These are phyloP conservation scores for Chrysopilus asiliformis DNA, from an alignment of 2,888 invertebrate genomes.

Conservation along the genomic window DNA sequence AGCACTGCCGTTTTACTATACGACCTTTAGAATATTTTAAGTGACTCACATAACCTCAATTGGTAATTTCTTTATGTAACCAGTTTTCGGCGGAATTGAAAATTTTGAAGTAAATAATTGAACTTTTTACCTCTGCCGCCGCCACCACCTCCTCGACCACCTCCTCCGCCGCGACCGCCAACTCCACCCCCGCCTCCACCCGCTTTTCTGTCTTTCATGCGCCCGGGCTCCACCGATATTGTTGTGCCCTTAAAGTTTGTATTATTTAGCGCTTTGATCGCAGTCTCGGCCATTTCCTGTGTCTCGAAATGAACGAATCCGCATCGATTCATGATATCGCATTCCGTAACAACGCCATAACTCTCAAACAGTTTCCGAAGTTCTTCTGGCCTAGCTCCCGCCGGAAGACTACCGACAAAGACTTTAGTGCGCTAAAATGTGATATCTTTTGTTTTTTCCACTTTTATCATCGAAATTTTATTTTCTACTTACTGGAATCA, in stretches of 20 bases:
- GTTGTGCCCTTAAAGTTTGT: constrained; percentile 69
- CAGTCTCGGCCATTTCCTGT: constrained; percentile 65
- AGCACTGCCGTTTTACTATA: no score
- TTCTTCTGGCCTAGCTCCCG: constrained; percentile 71
- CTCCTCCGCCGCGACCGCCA: constrained; percentile 27
- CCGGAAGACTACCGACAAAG: constrained; percentile 85
- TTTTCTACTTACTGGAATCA: no score
- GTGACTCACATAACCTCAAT: no score
- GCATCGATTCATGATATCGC: constrained; percentile 88
- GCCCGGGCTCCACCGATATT: constrained; percentile 72
- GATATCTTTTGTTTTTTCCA: background rate
- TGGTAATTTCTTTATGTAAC: no score
- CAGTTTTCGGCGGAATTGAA: no score
- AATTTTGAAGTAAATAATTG: no score
- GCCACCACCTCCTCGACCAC: constrained; percentile 38
- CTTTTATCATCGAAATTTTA: background rate
- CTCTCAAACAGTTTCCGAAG: constrained; percentile 70
- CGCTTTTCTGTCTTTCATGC: constrained; percentile 56
- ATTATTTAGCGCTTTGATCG: constrained; percentile 69
- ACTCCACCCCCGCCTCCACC: constrained; percentile 34
- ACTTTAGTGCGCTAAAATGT: constrained; percentile 69
- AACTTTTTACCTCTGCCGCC: no score
- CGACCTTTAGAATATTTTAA: no score
- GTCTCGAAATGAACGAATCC: constrained; percentile 88
- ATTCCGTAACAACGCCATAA: constrained; percentile 80